Evolutionary conservation across 2,113 vertebrate species (phyloP).

Genomic region (Gymnobelideus leadbeateri): DNA sequence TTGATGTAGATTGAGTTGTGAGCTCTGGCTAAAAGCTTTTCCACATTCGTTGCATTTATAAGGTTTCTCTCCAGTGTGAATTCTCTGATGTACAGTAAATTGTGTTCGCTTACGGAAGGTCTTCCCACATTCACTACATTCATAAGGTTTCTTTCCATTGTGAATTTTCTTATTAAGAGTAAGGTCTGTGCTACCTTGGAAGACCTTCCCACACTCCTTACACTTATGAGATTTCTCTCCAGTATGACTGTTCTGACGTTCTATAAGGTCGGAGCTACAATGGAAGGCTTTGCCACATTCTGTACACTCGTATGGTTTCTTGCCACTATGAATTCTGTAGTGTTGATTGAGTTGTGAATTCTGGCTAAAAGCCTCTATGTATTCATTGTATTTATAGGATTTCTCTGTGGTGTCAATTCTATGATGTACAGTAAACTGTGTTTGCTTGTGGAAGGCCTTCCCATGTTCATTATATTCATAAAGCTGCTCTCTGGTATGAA

Average conservation of each 20-base stretch:
- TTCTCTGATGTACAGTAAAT: constrained; percentile 75
- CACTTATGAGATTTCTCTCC: neutral
- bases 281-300: neutral
- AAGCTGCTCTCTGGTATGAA: neutral
- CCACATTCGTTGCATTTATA: constrained; percentile 90
- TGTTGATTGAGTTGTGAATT: neutral
- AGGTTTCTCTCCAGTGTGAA: constrained; percentile 84
- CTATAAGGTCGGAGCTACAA: neutral
- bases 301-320: neutral
- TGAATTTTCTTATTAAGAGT: neutral
- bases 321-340: neutral
- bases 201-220: neutral
- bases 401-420: neutral
- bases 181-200: neutral
- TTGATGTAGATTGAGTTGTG: constrained; percentile 85
- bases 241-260: neutral
- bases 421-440: neutral
- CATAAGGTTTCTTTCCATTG: neutral
- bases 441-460: neutral
- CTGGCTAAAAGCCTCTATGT: neutral
- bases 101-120: constrained; percentile 77
- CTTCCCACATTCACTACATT: neutral
- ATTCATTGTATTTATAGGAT: neutral
- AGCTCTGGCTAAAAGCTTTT: constrained; percentile 86
- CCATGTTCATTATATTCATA: neutral